A percentile compares a stretch with the other conserved stretches of the same genome.
phyloP scores from a whole-genome alignment of 2,888 invertebrate genomes.

The Biston stratarius region DNA sequence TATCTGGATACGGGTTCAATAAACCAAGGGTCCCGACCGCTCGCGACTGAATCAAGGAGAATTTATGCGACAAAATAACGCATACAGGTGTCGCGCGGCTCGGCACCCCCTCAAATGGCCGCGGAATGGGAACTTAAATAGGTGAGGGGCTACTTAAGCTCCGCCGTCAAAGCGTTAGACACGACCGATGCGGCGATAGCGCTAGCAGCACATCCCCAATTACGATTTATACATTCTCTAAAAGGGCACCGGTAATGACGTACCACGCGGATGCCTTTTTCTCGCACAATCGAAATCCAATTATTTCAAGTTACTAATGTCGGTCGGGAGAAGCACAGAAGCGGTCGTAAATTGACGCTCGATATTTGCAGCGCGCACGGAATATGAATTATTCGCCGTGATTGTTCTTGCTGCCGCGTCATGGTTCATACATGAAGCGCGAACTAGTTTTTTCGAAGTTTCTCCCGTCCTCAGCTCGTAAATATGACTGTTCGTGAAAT shows the following conservation, averaged over 20 bases:
- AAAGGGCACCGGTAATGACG: conserved; percentile 83
- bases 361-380: conserved; percentile 83
- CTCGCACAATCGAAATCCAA: conserved; percentile 84
- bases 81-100: conserved; percentile 82
- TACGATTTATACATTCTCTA: conserved; percentile 79
- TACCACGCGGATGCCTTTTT: conserved; percentile 72
- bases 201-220: conserved; percentile 75
- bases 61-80: conserved; percentile 84
- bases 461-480: conserved; percentile 66
- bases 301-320: conserved; percentile 83
- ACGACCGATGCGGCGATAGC: conserved; percentile 73
- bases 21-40: conserved; percentile 72
- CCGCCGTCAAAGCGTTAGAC: conserved; percentile 73
- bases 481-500: conserved; percentile 74
- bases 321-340: conserved; percentile 73
- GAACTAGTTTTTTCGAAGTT: conserved; percentile 80
- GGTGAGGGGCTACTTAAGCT: conserved; percentile 71
- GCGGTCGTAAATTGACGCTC: conserved; percentile 77
- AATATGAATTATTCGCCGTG: conserved; percentile 85
- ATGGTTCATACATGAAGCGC: conserved; percentile 86
- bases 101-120: conserved; percentile 76
- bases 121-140: conserved; percentile 76
- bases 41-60: conserved; percentile 73
- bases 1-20: conserved; percentile 79
- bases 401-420: conserved; percentile 83